Evolutionary conservation across 2,888 invertebrate genomes (phyloP), one percentile per base, ranked within the genome.

Genomic region (Neoaliturus tenellus): DNA sequence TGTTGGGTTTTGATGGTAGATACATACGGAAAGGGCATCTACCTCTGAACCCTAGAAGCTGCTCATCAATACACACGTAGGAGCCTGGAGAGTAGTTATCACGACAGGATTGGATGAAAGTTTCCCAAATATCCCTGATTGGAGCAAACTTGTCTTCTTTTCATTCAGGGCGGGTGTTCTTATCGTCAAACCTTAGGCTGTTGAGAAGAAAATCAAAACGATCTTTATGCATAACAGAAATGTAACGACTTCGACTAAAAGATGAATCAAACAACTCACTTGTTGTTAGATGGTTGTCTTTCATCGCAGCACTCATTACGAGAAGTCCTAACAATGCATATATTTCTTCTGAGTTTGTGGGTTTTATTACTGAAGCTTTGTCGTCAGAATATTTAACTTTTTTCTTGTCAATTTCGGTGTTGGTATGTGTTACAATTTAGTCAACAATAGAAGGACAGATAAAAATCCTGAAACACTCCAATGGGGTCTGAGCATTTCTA

Each of bases 141-240:
- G 83, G 75, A 39, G 78, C 83, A 39, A 83, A 25, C 25, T 58
- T 58, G 41, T 83, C 78, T 17, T 20, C 20, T n/a, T 23, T 28
- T 33, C 41, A 33, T n/a, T 62, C 33, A 33, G 28, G 20, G 8
- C 71, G 82, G 20, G 51, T 82, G n/a, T 23, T 33, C 41, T 58
- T 75, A 41, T 83, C 41, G 28, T 83, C 83, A 58, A 78, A 83
- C 41, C 83, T 28, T 39, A 83, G 31, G 39, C 39, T 58, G 23
- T 82, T 82, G 28, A 82, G 41, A 12, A 83, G 17, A 62, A 83
- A 83, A 58, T 83, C 75, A 55, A 83, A 83, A 12, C 83, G 35
- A 75, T 83, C 62, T 75, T 62, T 83, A 78, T 62, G 75, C 78
- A 83, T 75, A 31, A 75, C 83, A 6, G 25, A 71, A n/a, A 75